phyloP scores from a whole-genome alignment of 2,113 vertebrate genomes.

The Trachemys scripta region DNA sequence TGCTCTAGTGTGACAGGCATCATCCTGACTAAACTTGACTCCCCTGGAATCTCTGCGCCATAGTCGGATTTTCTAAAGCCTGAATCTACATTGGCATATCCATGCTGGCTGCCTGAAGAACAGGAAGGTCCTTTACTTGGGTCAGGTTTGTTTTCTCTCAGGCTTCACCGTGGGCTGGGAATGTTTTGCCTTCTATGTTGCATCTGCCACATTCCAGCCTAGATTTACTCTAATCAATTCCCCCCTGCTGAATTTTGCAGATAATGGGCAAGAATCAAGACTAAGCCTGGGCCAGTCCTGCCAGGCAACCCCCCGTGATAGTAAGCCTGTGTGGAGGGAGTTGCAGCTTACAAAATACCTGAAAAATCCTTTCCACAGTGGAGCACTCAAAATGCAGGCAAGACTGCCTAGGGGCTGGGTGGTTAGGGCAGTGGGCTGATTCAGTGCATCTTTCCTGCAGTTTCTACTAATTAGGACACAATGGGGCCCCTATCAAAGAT shows the following conservation, averaged over 20 bases:
- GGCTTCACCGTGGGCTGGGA: neutral
- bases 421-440: neutral
- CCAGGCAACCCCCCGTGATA: fast-evolving
- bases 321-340: neutral
- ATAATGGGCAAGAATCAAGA: neutral
- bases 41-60: neutral
- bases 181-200: neutral
- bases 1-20: neutral
- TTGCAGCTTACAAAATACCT: neutral
- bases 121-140: neutral
- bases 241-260: neutral
- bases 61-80: neutral
- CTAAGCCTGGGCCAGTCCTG: neutral
- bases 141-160: neutral
- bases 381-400: neutral
- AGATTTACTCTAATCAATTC: neutral
- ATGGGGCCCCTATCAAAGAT: neutral
- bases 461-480: neutral
- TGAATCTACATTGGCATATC: neutral
- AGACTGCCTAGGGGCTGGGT: fast-evolving
- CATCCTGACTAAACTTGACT: neutral
- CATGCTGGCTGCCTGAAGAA: fast-evolving
- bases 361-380: neutral
- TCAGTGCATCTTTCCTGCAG: neutral
- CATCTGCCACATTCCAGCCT: neutral